Conservation (phyloP, 35 echinoderm and acorn worm genomes). For the Apostichopus parvimensis region DNA sequence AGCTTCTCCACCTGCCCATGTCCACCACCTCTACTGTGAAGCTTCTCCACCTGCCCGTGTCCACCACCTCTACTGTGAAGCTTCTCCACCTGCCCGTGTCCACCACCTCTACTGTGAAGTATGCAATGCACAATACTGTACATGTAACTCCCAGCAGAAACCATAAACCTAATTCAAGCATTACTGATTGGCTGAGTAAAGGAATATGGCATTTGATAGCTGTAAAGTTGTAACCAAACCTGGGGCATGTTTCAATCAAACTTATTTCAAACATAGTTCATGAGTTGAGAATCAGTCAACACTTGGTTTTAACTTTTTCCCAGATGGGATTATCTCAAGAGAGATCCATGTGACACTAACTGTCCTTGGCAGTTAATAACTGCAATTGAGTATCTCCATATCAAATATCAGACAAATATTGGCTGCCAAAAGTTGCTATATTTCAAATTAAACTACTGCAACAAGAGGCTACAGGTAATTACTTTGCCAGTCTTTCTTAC, state of each 20-base stretch:
- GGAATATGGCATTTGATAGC: too few relatives aligned
- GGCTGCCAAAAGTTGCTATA: constrained; percentile 18
- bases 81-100: too few relatives aligned
- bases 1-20: too few relatives aligned
- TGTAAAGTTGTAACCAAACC: neutral
- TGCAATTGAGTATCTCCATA: constrained; percentile 13
- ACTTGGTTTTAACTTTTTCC: constrained; percentile 28
- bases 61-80: too few relatives aligned
- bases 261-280: neutral
- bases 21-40: too few relatives aligned
- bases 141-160: too few relatives aligned
- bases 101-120: too few relatives aligned
- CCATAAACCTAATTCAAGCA: too few relatives aligned
- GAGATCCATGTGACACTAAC: constrained; percentile 26
- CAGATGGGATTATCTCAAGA: neutral
- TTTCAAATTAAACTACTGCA: constrained; percentile 1
- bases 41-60: too few relatives aligned
- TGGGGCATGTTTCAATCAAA: constrained; percentile 8
- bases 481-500: neutral
- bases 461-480: neutral
- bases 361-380: constrained; percentile 32
- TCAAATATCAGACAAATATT: constrained; percentile 25
- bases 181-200: too few relatives aligned
- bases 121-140: too few relatives aligned
- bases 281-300: constrained; percentile 23